phyloP scores from a whole-genome alignment of 2,888 invertebrate species.

The Drosophila lacicola region DNA sequence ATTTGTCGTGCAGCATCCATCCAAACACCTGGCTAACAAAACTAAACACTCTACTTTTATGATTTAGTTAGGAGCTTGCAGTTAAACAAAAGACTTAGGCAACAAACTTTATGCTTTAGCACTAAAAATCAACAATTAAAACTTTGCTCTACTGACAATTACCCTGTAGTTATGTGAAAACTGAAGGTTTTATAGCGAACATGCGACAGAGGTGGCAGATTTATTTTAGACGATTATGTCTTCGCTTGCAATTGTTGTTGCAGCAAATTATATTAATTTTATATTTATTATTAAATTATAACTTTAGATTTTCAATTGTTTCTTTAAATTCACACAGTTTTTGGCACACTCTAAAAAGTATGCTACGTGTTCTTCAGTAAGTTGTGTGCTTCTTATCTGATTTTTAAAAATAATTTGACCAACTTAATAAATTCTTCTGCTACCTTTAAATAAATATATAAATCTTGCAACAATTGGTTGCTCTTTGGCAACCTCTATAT shows the following conservation, averaged over 20 bases:
- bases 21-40: conserved; percentile 48
- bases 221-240: too few species aligned
- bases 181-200: too few species aligned
- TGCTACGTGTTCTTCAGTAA: conserved; percentile 16
- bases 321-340: not conserved
- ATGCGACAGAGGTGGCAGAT: too few species aligned
- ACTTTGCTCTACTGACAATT: not conserved
- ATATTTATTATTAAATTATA: too few species aligned
- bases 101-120: conserved; percentile 14
- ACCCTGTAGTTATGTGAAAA: not conserved
- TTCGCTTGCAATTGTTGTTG: too few species aligned
- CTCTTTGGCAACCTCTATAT: too few species aligned
- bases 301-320: not conserved
- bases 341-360: conserved; percentile 33
- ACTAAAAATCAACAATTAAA: not conserved
- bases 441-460: too few species aligned
- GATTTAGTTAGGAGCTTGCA: conserved; percentile 11
- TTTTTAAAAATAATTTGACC: not conserved
- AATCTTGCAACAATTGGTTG: too few species aligned
- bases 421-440: not conserved
- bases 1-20: conserved; percentile 61
- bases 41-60: conserved; percentile 29
- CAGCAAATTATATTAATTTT: too few species aligned
- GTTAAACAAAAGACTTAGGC: conserved; percentile 59
- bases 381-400: not conserved